Evolutionary conservation across 2,797 vertebrate species (phyloP).

Genomic region (Falco rusticolus): DNA sequence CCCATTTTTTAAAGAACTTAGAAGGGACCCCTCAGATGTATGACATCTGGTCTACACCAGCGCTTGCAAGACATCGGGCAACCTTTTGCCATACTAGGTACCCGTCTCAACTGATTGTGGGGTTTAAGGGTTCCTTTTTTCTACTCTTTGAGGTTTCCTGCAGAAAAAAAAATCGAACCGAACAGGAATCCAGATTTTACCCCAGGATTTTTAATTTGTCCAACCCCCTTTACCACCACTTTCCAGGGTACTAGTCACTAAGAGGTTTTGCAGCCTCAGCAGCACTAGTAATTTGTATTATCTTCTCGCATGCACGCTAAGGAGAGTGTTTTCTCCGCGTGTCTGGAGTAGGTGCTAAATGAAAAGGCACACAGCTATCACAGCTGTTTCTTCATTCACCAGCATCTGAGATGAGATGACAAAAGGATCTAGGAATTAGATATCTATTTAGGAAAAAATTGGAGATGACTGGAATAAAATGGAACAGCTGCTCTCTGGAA

Average conservation of each 20-base stretch:
- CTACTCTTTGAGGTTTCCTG: neutral
- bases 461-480: neutral
- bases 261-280: neutral
- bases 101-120: neutral
- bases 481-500: conserved; percentile 10
- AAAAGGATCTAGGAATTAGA: conserved; percentile 18
- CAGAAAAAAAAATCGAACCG: neutral
- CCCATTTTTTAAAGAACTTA: neutral
- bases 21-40: neutral
- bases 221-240: neutral
- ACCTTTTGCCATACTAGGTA: neutral
- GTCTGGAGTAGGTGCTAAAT: conserved; percentile 6
- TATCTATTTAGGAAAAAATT: neutral
- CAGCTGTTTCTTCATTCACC: conserved; percentile 14
- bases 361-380: neutral
- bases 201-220: neutral
- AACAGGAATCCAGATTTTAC: neutral
- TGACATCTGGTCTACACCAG: neutral
- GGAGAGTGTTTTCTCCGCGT: neutral
- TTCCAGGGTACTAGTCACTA: neutral
- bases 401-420: neutral
- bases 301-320: neutral
- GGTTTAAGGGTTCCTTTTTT: neutral
- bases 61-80: neutral
- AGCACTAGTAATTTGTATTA: neutral